phyloP scores from a whole-genome alignment of 1,140 invertebrate species.

The Drosophila ficusphila region DNA sequence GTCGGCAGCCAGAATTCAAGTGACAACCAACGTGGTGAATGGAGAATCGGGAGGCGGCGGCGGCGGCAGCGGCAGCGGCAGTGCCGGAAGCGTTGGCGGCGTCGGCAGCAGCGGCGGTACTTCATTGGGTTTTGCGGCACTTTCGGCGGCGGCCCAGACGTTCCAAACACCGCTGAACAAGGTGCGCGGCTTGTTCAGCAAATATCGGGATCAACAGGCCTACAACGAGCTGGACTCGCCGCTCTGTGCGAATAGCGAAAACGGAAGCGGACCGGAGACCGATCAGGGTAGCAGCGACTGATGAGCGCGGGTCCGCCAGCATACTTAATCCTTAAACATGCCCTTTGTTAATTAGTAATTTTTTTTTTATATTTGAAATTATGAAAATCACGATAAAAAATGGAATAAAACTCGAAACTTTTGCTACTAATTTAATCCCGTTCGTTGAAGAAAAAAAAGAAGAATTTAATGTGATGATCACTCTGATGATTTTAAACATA shows the following conservation, averaged over 20 bases:
- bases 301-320: not conserved
- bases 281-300: not conserved
- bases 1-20: not conserved
- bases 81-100: too few relatives aligned
- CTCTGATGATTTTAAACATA: too few relatives aligned
- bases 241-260: not conserved
- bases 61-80: too few relatives aligned
- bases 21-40: not conserved
- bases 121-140: not conserved
- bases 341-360: not conserved
- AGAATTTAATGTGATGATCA: too few relatives aligned
- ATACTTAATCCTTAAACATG: not conserved
- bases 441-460: not conserved
- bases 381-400: not conserved
- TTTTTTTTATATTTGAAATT: not conserved
- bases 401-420: not conserved
- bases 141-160: constrained; percentile 28
- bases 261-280: not conserved
- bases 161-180: constrained; percentile 58
- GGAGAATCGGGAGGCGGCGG: not conserved
- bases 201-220: constrained; percentile 38
- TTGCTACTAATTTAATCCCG: not conserved
- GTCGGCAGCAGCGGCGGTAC: too few relatives aligned
- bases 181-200: constrained; percentile 49
- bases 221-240: not conserved